A percentile compares a stretch with the other conserved stretches of the same genome.
Evolutionary conservation across 2,113 vertebrate genomes (phyloP).

Genomic region (Percina caprodes): DNA sequence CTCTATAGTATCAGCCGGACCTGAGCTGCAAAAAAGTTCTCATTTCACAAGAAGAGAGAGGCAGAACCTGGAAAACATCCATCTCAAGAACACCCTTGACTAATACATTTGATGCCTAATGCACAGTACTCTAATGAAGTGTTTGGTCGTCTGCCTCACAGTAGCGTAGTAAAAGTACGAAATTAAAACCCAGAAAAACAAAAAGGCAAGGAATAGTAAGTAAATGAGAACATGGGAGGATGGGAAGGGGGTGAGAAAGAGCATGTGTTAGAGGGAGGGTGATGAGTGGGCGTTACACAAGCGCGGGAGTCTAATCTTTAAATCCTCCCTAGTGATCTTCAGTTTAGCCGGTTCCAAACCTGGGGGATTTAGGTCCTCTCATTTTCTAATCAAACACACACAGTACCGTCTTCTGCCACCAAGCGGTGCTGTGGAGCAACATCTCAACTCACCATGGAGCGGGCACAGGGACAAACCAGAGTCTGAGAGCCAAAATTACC

Average conservation of each 20-base stretch:
- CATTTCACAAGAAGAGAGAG: neutral
- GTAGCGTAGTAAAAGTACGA: no score
- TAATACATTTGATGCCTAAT: neutral
- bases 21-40: slow-evolving; percentile 6
- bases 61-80: neutral
- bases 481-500: slow-evolving; percentile 5
- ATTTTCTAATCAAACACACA: slow-evolving; percentile 77
- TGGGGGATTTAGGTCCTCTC: slow-evolving; percentile 79
- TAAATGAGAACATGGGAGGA: slow-evolving; percentile 41
- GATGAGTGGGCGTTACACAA: slow-evolving; percentile 84
- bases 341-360: slow-evolving; percentile 79
- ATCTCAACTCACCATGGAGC: neutral
- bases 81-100: neutral
- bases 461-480: neutral
- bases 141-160: neutral
- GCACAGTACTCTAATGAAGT: neutral
- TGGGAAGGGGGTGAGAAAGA: slow-evolving; percentile 54
- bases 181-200: slow-evolving; percentile 23
- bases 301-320: slow-evolving; percentile 83
- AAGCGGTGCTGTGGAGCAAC: slow-evolving; percentile 56
- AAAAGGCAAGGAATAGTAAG: slow-evolving; percentile 34
- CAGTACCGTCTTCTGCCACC: slow-evolving; percentile 58
- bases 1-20: neutral
- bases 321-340: slow-evolving; percentile 83
- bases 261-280: slow-evolving; percentile 73